Base-by-base conservation (phyloP, 2,888 invertebrate species). In the Agrochola circellaris region DNA sequence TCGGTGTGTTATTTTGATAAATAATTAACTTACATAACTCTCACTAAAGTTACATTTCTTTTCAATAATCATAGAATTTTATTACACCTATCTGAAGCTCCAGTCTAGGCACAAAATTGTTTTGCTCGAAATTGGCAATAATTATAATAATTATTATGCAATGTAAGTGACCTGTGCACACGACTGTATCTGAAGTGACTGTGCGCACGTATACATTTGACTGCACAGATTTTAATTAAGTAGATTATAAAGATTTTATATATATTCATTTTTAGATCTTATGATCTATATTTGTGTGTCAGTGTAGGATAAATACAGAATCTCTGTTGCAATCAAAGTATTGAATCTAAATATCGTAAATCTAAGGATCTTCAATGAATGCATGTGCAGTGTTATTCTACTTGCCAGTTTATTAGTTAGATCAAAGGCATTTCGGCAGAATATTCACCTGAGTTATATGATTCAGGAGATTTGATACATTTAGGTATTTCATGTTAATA, bases 311-410 rank as follows among this genome's bases (percentile, higher is more conserved):
- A 48, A 64, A 71, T 54, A 64, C 56, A 54, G 48, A 69, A 75
- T 51, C 13, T 17, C 23, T 42, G 23, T 56, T 51, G 68, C 75
- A 74, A 64, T 75, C 67, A 9, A 34, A 64, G 45, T 73, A 71
- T 26, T 58, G 15, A 3, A 61, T 70, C 61, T 73, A 45, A 82
- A 82, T 78, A 82, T 38, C 79, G 34, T 74, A 48, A 77, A 69
- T 73, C 17, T n/a, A 20, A 48, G 20, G 26, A 42, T 82, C 54
- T 72, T 69, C 30, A 65, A 54, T 67, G 48, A 34, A 79, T 74
- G 60, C 48, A 58, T 83, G 23, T 26, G 38, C 15, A 61, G 51
- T 68, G 34, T 64, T 34, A 56, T 67, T 79, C 38, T 68, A 64
- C 64, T 79, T 60, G 60, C 17, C 42, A 6, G 67, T 78, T 72